Percentiles rank a stretch among this genome's conserved stretches.
Conservation (phyloP, 2,888 invertebrate species). For the Agrochola lychnidis region DNA sequence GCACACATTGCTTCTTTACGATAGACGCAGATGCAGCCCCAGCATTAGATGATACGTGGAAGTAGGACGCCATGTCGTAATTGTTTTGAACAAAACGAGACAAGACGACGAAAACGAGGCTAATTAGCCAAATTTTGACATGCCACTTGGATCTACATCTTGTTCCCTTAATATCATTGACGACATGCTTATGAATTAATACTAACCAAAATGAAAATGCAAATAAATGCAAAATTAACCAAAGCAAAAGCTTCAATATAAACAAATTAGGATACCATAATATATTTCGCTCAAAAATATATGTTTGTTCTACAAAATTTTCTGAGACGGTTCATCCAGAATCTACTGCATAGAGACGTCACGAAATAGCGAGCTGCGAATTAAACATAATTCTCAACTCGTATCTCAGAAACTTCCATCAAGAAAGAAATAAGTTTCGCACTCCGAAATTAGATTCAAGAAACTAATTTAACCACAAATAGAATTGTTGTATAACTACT, state of each 20-base stretch:
- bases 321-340: slow-evolving; percentile 5
- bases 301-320: neutral
- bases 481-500: slow-evolving; percentile 41
- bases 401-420: slow-evolving; percentile 55
- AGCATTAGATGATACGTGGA: no score
- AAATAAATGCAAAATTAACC: neutral
- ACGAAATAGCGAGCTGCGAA: slow-evolving; percentile 35
- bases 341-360: slow-evolving; percentile 19
- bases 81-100: no score
- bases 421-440: slow-evolving; percentile 65
- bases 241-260: neutral
- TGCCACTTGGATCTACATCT: no score
- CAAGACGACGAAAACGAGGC: no score
- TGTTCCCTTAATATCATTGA: no score
- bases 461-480: slow-evolving; percentile 66
- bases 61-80: no score
- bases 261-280: neutral
- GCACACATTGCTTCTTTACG: no score
- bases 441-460: slow-evolving; percentile 61
- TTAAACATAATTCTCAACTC: slow-evolving; percentile 56
- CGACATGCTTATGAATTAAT: neutral
- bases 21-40: no score
- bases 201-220: neutral
- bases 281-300: neutral
- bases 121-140: no score